Percentiles rank a stretch among this genome's conserved stretches.
These are phyloP conservation scores for Paradoxurus hermaphroditus DNA, from an alignment of 2,113 vertebrate genomes.

Conservation along the genomic window DNA sequence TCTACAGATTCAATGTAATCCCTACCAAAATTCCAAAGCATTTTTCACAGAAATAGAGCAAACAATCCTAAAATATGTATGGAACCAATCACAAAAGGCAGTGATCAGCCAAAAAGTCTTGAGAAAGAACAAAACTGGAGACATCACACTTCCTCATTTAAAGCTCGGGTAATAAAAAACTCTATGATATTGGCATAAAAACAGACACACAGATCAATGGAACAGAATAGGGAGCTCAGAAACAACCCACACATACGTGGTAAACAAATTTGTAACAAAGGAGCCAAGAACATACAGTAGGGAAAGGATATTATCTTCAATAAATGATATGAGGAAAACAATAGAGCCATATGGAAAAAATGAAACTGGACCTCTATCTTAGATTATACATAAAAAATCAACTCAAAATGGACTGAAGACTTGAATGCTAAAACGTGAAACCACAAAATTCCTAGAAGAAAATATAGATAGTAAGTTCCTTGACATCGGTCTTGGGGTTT, in stretches of 20 bases:
- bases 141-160: background rate
- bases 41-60: background rate
- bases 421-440: background rate
- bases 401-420: background rate
- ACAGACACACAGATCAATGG: background rate
- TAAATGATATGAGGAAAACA: background rate
- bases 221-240: background rate
- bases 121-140: background rate
- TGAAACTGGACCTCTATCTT: background rate
- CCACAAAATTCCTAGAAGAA: background rate
- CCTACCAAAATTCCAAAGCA: background rate
- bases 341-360: background rate
- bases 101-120: background rate
- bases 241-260: background rate
- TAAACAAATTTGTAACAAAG: background rate
- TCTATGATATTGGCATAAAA: background rate
- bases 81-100: background rate
- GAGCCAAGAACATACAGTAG: background rate
- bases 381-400: background rate
- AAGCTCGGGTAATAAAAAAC: background rate
- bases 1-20: background rate
- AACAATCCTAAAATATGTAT: background rate
- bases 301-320: background rate
- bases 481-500: background rate
- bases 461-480: background rate